Base-by-base conservation (phyloP, 1,140 invertebrate species). In the Zaprionus gabonicus region DNA sequence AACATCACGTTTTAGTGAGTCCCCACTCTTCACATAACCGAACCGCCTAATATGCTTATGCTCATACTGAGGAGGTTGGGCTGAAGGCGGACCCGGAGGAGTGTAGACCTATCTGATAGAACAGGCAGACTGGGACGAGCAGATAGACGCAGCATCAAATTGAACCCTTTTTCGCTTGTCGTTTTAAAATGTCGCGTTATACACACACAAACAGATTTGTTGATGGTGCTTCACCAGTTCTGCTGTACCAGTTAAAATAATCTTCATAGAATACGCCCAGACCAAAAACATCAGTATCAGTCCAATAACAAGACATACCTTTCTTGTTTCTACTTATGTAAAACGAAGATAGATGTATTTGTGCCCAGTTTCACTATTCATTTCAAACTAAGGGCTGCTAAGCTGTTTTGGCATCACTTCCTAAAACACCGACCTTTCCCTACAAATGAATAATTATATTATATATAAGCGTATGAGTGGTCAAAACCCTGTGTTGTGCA, bases 1-100 rank as follows among this genome's bases (percentile, higher is more conserved):
- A 85, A 82, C 79, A 83, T 91, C 91, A 92, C 91, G 91, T 92
- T 92, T 90, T 90, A 90, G 80, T 81, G 72, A 82, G 44, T 46
- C 56, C 44, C 68, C 63, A 73, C 38, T 63, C 59, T 63, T 28
- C 17, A 53, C 53, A 63, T 27, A 63, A 41, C 62, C 57, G 64
- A 62, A 77, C 62, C 65, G 82, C 77, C 85, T 90, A 88, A 88
- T 90, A 90, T 90, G 79, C 84, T 88, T 83, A 83, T 77, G 60
- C 56, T 77, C 63, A 23, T 51, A 49, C 62, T 80, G 72, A 49
- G 34, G 38, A 13, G 25, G 15, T 27, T 65, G 59, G 55, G 60
- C 53, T 55, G 49, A 55, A 56, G 67, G 25, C n/a, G 41, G n/a
- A 46, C 41, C 57, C 62, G 60, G 49, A n/a, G 65, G 56, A 31